Base-by-base conservation (phyloP, 2,113 vertebrate genomes). In the Hippocampus barbouri region DNA sequence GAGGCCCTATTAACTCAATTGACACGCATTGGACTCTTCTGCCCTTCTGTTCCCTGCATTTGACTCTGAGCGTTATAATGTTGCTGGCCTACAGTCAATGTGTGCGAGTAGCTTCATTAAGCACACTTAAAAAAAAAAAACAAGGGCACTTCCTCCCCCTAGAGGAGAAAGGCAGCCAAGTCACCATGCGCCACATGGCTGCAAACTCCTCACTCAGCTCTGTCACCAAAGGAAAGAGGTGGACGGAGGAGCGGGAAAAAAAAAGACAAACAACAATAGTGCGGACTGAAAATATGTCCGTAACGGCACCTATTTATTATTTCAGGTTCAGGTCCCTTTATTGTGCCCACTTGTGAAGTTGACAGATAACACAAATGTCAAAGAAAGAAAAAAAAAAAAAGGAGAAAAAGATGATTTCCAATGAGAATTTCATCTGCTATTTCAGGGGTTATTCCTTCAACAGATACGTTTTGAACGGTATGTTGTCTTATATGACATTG, bases 111-210 rank as follows among this genome's bases (percentile, higher is more conserved):
- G 16, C 38, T 65, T 43, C 40, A n/a, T 38, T 12, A 5, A 21
- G 53, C 69, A 69, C 60, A 34, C 27, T 67, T 47, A 38, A 5
- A 38, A 6, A 38, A 38, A 38, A 71, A 71, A 41, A 25, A 34
- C 25, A 72, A 71, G 76, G 56, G 70, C 84, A 77, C 78, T 86
- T 72, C 69, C 69, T 12, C 86, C 89, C 71, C 80, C 89, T 84
- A 14, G 71, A 87, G 89, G 86, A 79, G 56, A 75, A 64, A 82
- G 21, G 3, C 4, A 51, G 63, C 66, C 77, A 76, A 8, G 57
- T 67, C 84, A 83, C 64, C 53, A 7, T 62, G 57, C 12, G 7
- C 59, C 9, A 5, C 38, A 34, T 20, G 47, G 40, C 34, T 34
- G 14, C 40, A 27, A 27, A 41, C 10, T 41, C 23, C 15, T 54